Conservation (phyloP, 2,797 vertebrate species). For the Carapus acus region DNA sequence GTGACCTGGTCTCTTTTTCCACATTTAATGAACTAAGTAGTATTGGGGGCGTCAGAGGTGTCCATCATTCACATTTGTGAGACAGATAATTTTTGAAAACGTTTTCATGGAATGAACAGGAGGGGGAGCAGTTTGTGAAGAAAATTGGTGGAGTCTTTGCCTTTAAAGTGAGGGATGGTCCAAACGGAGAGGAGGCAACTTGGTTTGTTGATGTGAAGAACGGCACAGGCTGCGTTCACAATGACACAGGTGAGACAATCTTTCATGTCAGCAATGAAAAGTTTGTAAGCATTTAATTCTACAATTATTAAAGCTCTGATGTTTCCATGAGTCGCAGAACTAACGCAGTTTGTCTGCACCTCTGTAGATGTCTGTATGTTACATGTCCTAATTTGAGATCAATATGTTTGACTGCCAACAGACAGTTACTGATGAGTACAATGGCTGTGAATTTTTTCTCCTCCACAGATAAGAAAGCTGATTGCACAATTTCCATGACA, state of each 20-base stretch:
- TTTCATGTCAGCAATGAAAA: no score
- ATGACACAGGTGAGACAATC: slow-evolving; percentile 75
- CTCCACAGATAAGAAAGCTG: slow-evolving; percentile 82
- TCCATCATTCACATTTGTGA: no score
- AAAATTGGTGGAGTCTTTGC: slow-evolving; percentile 93
- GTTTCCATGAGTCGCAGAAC: neutral
- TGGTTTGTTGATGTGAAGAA: slow-evolving; percentile 95
- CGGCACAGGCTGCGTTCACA: slow-evolving; percentile 80
- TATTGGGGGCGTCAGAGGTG: no score
- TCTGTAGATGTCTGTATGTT: no score
- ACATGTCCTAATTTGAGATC: no score
- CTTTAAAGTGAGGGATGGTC: slow-evolving; percentile 90
- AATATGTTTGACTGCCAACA: no score
- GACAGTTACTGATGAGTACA: no score
- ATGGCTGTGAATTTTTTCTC: neutral
- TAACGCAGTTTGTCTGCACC: neutral
- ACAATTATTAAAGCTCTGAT: neutral
- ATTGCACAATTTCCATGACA: slow-evolving; percentile 87
- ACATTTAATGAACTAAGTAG: no score
- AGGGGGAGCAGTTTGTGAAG: slow-evolving; percentile 87
- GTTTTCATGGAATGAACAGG: slow-evolving; percentile 57
- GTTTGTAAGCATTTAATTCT: no score
- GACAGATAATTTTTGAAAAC: neutral
- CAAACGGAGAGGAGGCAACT: slow-evolving; percentile 82
- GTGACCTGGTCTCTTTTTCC: no score